Evolutionary conservation across 2,888 invertebrate species (phyloP).

Genomic region (Andrena hattorfiana): DNA sequence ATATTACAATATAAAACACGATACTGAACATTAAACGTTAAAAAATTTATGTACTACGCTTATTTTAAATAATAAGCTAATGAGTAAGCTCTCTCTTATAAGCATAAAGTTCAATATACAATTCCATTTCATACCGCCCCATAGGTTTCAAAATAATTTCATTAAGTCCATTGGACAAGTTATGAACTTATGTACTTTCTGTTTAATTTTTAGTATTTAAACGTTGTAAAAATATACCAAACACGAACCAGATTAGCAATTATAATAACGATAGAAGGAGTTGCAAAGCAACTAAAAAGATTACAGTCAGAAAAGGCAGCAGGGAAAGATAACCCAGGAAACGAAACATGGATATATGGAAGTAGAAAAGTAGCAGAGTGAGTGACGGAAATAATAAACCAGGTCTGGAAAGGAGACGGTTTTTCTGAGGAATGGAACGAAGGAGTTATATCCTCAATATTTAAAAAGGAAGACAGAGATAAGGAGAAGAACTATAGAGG

Average conservation of each 20-base stretch:
- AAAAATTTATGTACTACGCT: constrained; percentile 17
- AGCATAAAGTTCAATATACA: constrained; percentile 27
- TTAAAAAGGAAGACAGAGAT: not conserved
- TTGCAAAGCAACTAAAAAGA: not conserved
- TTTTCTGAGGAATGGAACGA: not conserved
- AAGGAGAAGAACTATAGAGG: not conserved
- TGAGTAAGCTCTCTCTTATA: constrained; percentile 20
- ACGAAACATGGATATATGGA: not conserved
- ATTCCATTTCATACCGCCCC: constrained; percentile 16
- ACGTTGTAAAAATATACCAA: not conserved
- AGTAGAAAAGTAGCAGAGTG: not conserved
- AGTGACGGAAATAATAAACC: not conserved
- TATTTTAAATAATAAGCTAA: not conserved
- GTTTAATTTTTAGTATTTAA: not conserved
- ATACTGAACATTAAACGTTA: not conserved
- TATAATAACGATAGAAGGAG: not conserved
- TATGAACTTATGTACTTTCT: not conserved
- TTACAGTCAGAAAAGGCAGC: not conserved
- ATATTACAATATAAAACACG: constrained; percentile 35
- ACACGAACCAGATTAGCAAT: no score
- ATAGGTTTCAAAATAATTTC: not conserved
- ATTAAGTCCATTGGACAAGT: not conserved
- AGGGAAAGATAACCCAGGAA: not conserved
- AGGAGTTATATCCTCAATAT: not conserved
- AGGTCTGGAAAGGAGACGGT: not conserved